phyloP scores from a whole-genome alignment of 2,888 invertebrate genomes.

The Iselma pallidipennis region DNA sequence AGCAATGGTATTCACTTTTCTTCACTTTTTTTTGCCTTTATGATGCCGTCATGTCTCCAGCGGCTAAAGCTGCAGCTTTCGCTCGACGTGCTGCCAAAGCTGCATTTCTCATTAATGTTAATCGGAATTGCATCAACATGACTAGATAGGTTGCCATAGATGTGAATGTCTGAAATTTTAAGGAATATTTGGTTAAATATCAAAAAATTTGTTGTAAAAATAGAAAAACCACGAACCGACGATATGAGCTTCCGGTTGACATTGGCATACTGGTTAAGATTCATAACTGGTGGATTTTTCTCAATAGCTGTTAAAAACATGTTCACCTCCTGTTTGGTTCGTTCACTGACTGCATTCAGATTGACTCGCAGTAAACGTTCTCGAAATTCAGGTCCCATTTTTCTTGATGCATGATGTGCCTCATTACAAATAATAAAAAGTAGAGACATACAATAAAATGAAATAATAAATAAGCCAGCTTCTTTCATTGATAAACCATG shows the following conservation, averaged over 20 bases:
- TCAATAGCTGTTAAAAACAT: slow-evolving; percentile 75
- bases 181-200: no score
- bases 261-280: slow-evolving; percentile 73
- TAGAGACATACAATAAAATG: slow-evolving; percentile 71
- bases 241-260: slow-evolving; percentile 71
- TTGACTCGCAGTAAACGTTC: slow-evolving; percentile 69
- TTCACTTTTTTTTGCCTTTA: neutral
- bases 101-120: slow-evolving; percentile 64
- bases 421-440: slow-evolving; percentile 75
- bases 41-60: slow-evolving; percentile 22
- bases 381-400: slow-evolving; percentile 61
- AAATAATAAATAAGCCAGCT: slow-evolving; percentile 71
- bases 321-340: slow-evolving; percentile 70
- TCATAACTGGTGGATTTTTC: slow-evolving; percentile 77
- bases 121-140: slow-evolving; percentile 73
- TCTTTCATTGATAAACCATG: slow-evolving; percentile 74
- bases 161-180: slow-evolving; percentile 64
- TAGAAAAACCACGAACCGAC: slow-evolving; percentile 58
- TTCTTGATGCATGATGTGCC: slow-evolving; percentile 65
- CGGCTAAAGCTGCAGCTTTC: slow-evolving; percentile 17
- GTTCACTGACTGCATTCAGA: slow-evolving; percentile 65
- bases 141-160: slow-evolving; percentile 75
- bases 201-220: neutral
- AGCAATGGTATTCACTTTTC: slow-evolving; percentile 10
- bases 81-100: slow-evolving; percentile 50